Evolutionary conservation across 2,888 invertebrate species (phyloP).

Genomic region (Lasioglossum villosulum): DNA sequence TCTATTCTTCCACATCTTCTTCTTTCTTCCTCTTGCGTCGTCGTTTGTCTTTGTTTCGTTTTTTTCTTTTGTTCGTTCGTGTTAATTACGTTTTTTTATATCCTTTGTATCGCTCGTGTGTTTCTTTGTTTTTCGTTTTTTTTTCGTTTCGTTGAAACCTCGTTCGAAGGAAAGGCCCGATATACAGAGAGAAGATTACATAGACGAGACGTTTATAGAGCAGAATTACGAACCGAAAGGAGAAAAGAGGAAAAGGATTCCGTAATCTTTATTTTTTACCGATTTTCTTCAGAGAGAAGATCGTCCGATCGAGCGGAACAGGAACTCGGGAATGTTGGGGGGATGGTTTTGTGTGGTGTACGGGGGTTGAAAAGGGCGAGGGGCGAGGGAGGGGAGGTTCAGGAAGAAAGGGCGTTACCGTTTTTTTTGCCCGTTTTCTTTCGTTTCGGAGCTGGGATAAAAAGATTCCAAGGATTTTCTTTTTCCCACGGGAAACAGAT

Average conservation of each 20-base stretch:
- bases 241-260: conserved; percentile 57
- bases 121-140: background rate
- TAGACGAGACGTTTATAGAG: conserved; percentile 75
- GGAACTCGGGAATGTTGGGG: conserved; percentile 28
- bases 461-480: conserved; percentile 1
- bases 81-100: background rate
- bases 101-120: background rate
- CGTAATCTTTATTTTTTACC: conserved; percentile 7
- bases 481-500: background rate
- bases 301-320: conserved; percentile 39
- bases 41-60: conserved; percentile 10
- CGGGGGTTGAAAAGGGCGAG: background rate
- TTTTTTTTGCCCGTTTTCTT: background rate
- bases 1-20: background rate
- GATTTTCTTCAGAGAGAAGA: conserved; percentile 31
- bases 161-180: conserved; percentile 78
- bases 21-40: background rate
- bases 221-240: conserved; percentile 74
- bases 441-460: background rate
- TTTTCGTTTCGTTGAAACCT: conserved; percentile 49
- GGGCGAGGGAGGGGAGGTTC: background rate
- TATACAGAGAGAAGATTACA: conserved; percentile 75
- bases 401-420: background rate
- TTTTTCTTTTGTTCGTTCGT: background rate
- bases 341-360: conserved; percentile 8